phyloP scores from a whole-genome alignment of 2,797 vertebrate species.

The Mus caroli region DNA sequence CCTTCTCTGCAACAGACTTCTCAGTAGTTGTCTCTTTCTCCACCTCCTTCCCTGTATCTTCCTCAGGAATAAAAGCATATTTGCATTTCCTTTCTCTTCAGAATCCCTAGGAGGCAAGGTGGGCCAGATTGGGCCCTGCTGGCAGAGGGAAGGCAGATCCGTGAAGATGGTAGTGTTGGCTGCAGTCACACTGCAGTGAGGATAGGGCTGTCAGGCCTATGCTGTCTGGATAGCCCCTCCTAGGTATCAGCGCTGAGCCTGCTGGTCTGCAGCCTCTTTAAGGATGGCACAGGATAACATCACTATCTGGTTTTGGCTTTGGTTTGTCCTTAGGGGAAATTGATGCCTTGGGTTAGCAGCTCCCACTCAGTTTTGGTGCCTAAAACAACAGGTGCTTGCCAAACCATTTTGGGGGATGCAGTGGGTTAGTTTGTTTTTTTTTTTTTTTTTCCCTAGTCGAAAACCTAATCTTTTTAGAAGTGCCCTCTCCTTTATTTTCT shows the following conservation, averaged over 20 bases:
- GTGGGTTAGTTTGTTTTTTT: not conserved
- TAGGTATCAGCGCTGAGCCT: not conserved
- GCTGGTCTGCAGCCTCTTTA: not conserved
- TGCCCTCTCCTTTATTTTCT: not conserved
- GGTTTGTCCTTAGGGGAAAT: not conserved
- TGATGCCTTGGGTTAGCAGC: constrained; percentile 36
- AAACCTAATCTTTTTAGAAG: constrained; percentile 56
- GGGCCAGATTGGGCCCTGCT: not conserved
- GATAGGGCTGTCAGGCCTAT: not conserved
- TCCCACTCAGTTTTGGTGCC: constrained; percentile 46
- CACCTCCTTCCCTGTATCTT: not conserved
- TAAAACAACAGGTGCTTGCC: constrained; percentile 30
- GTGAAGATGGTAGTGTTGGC: not conserved
- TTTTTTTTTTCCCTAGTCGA: not conserved
- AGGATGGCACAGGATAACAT: not conserved
- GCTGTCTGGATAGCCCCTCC: not conserved
- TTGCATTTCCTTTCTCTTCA: constrained; percentile 12
- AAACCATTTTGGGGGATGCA: not conserved
- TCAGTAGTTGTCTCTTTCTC: not conserved
- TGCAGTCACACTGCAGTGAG: not conserved
- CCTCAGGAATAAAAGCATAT: not conserved
- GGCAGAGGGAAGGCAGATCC: not conserved
- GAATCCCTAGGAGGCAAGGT: not conserved
- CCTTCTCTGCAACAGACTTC: not conserved
- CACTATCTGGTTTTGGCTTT: constrained; percentile 44